Percentiles rank a stretch among this genome's conserved stretches.
Evolutionary conservation across 1,140 invertebrate genomes (phyloP).

Genomic region (Nilaparvata lugens): DNA sequence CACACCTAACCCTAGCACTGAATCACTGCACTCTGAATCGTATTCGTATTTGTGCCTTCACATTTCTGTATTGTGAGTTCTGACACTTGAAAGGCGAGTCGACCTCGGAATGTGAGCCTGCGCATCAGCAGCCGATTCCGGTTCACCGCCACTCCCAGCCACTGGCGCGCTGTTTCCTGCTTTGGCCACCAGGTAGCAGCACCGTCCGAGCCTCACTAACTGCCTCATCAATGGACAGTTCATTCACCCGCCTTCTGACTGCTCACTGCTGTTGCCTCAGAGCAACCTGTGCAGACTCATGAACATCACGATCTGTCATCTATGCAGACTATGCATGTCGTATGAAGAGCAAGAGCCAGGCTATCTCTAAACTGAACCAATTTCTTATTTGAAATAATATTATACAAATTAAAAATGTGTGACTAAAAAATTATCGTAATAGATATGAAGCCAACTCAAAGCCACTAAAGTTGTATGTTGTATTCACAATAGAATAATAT

Average conservation of each 20-base stretch:
- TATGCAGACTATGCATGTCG: too few relatives aligned
- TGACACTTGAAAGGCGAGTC: constrained; percentile 4
- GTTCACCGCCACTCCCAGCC: constrained; percentile 10
- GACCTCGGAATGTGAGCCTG: constrained; percentile 10
- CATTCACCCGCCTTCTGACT: neutral
- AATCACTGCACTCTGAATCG: constrained; percentile 14
- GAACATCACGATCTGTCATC: neutral
- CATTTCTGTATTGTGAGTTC: neutral
- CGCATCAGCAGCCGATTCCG: constrained; percentile 10
- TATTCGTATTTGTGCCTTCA: constrained; percentile 5
- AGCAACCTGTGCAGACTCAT: neutral
- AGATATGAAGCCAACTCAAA: too few relatives aligned
- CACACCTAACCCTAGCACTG: constrained; percentile 15
- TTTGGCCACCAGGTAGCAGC: neutral
- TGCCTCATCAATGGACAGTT: neutral
- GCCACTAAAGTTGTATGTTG: too few relatives aligned
- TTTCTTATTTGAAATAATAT: too few relatives aligned
- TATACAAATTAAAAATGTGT: too few relatives aligned
- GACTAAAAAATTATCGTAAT: too few relatives aligned
- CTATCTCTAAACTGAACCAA: too few relatives aligned
- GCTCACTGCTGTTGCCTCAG: neutral
- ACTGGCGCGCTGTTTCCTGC: neutral
- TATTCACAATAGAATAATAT: too few relatives aligned
- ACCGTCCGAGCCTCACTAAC: too few relatives aligned
- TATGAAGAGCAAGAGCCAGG: too few relatives aligned